Conservation (phyloP, 2,113 vertebrate genomes). For the Notothenia coriiceps region DNA sequence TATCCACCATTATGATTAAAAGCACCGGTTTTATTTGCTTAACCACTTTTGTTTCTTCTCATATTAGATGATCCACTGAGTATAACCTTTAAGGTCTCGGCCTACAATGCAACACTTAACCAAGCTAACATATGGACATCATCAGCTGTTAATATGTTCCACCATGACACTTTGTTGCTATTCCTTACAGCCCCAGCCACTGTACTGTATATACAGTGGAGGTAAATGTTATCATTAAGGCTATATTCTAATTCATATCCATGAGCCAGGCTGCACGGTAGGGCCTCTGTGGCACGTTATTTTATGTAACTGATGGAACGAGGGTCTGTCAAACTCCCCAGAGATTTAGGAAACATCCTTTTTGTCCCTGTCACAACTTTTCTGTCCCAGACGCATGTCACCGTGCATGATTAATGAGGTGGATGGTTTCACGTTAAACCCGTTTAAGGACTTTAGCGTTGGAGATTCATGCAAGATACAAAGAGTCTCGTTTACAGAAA, state of each 20-base stretch:
- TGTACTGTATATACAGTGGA: constrained; percentile 84
- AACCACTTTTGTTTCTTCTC: constrained; percentile 10
- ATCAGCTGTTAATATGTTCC: constrained; percentile 85
- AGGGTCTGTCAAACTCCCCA: constrained; percentile 75
- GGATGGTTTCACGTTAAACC: constrained; percentile 62
- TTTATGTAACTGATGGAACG: constrained; percentile 78
- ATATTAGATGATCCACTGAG: constrained; percentile 32
- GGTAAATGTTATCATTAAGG: constrained; percentile 87
- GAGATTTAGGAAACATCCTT: constrained; percentile 77
- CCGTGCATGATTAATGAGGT: constrained; percentile 69
- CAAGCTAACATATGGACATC: constrained; percentile 83
- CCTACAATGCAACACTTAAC: constrained; percentile 55
- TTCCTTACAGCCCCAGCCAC: constrained; percentile 85
- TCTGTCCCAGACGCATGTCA: constrained; percentile 61
- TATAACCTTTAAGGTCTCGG: constrained; percentile 6
- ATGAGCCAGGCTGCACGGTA: constrained; percentile 78
- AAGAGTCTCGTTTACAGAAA: constrained; percentile 53
- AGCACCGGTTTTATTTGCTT: not conserved
- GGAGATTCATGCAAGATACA: constrained; percentile 45
- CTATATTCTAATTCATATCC: constrained; percentile 85
- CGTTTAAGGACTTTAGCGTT: constrained; percentile 65
- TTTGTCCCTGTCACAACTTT: constrained; percentile 63
- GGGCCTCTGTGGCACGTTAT: constrained; percentile 72
- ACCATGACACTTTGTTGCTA: constrained; percentile 84
- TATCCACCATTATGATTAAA: constrained; percentile 6